phyloP scores from a whole-genome alignment of 2,888 invertebrate genomes.

The Lasioglossum villosulum region DNA sequence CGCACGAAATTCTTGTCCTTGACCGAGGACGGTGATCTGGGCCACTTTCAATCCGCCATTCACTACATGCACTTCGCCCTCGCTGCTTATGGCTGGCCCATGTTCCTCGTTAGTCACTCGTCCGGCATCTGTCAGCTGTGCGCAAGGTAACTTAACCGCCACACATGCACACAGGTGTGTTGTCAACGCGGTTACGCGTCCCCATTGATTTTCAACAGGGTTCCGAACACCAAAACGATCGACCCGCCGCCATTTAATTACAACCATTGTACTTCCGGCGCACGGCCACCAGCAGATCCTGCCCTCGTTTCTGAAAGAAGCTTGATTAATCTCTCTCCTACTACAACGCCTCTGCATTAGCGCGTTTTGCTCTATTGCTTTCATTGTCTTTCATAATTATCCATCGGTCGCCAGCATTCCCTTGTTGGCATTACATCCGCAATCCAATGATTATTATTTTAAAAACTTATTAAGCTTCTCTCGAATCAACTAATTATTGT shows the following conservation, averaged over 20 bases:
- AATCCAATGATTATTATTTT: background rate
- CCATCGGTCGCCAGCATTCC: background rate
- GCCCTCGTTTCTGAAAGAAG: background rate
- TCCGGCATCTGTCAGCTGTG: slow-evolving; percentile 90
- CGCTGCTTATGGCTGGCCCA: slow-evolving; percentile 95
- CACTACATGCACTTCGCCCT: slow-evolving; percentile 94
- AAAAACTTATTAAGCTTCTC: background rate
- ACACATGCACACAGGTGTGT: background rate
- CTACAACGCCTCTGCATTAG: background rate
- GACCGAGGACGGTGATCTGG: slow-evolving; percentile 90
- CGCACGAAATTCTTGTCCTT: slow-evolving; percentile 92
- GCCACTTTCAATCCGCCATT: slow-evolving; percentile 90
- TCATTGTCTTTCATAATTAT: background rate
- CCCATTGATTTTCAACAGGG: background rate
- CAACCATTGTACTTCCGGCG: background rate
- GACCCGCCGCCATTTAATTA: background rate
- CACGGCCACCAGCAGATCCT: background rate
- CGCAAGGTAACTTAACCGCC: slow-evolving; percentile 85
- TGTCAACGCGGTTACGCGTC: background rate
- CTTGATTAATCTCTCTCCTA: background rate
- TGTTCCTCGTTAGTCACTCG: slow-evolving; percentile 91
- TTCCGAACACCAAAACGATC: background rate
- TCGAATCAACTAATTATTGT: background rate
- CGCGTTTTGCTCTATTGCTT: background rate
- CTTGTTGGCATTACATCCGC: too few relatives aligned